These are phyloP conservation scores for Clarias pachynema DNA, from an alignment of 2,797 vertebrate species.

Conservation along the genomic window DNA sequence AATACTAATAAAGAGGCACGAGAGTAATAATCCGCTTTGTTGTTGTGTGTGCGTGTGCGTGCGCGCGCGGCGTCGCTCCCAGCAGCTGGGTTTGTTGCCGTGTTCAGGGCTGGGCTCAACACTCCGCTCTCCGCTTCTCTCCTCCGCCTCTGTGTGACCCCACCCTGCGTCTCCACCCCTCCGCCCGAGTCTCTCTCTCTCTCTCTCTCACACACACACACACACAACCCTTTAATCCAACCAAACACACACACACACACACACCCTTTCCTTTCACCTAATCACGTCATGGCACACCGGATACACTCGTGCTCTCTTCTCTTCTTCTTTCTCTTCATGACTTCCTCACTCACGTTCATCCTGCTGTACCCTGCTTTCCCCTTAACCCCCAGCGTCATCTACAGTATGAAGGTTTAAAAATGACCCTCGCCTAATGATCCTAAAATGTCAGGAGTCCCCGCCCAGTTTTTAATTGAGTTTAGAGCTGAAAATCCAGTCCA, in stretches of 20 bases:
- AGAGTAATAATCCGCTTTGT: slow-evolving; percentile 57
- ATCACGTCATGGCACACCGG: slow-evolving; percentile 71
- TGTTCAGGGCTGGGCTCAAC: slow-evolving; percentile 82
- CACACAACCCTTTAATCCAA: slow-evolving; percentile 5
- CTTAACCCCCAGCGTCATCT: too few relatives aligned
- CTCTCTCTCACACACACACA: neutral
- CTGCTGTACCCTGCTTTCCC: neutral
- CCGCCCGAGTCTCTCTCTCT: slow-evolving; percentile 60
- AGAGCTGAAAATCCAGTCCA: too few relatives aligned
- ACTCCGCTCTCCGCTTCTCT: slow-evolving; percentile 82
- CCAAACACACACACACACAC: slow-evolving; percentile 61
- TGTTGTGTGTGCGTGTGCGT: slow-evolving; percentile 6
- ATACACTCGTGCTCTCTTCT: slow-evolving; percentile 14
- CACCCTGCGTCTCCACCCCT: slow-evolving; percentile 93
- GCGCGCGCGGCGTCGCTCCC: slow-evolving; percentile 33
- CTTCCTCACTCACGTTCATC: neutral
- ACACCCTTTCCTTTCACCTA: slow-evolving; percentile 67
- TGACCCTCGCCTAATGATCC: too few relatives aligned
- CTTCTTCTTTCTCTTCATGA: neutral
- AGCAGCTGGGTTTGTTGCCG: slow-evolving; percentile 72
- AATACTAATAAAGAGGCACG: too few relatives aligned
- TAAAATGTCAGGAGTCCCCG: too few relatives aligned
- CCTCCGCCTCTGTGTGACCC: slow-evolving; percentile 89
- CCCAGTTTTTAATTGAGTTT: too few relatives aligned
- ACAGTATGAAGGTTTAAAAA: too few relatives aligned